These are phyloP conservation scores for Lytechinus variegatus DNA, from an alignment of 35 echinoderm and acorn worm genomes.

Conservation along the genomic window DNA sequence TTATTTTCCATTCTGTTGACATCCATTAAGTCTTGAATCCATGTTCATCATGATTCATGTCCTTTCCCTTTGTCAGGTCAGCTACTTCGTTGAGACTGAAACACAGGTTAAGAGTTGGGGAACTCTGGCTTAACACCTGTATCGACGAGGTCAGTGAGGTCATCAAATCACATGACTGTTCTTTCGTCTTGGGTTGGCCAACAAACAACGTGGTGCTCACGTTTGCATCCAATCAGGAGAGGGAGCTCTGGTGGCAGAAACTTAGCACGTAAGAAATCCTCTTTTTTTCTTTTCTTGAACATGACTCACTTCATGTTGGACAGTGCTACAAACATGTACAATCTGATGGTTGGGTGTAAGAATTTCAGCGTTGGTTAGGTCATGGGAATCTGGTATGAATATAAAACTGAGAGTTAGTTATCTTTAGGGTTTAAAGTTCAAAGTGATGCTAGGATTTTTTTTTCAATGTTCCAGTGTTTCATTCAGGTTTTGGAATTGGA, in stretches of 20 bases:
- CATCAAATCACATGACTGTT: slow-evolving; percentile 65
- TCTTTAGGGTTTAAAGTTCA: too few species aligned
- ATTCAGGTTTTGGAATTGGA: too few species aligned
- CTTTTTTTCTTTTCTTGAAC: neutral
- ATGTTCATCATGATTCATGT: neutral
- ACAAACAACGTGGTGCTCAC: slow-evolving; percentile 81
- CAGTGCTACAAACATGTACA: neutral
- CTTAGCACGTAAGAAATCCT: slow-evolving; percentile 81
- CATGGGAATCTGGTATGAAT: too few species aligned
- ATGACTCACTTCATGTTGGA: neutral
- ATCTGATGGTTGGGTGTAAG: too few species aligned
- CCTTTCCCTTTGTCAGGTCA: slow-evolving; percentile 55
- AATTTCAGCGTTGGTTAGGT: too few species aligned
- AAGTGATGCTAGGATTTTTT: too few species aligned
- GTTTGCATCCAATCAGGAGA: slow-evolving; percentile 75
- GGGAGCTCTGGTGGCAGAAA: slow-evolving; percentile 79
- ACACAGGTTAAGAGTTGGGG: slow-evolving; percentile 78
- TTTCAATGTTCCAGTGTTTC: too few species aligned
- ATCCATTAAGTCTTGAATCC: neutral
- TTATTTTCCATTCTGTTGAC: neutral
- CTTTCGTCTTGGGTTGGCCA: slow-evolving; percentile 95
- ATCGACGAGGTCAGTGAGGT: slow-evolving; percentile 88
- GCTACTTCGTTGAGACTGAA: slow-evolving; percentile 80
- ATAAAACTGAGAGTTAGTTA: too few species aligned
- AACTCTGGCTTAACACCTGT: slow-evolving; percentile 87